phyloP scores from a whole-genome alignment of 2,113 vertebrate genomes.

The Ochotona curzoniae region DNA sequence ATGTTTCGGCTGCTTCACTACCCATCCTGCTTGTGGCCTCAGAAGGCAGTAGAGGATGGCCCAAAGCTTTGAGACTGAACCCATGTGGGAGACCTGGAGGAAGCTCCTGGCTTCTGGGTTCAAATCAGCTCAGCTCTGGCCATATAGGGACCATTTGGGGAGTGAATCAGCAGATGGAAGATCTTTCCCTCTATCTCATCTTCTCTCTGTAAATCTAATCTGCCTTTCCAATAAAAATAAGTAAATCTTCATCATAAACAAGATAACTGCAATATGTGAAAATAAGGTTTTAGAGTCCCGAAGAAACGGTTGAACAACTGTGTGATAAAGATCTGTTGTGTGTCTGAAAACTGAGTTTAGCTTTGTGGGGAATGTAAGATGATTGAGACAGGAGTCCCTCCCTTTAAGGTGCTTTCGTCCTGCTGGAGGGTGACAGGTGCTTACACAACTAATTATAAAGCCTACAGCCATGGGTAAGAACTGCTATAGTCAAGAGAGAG shows the following conservation, averaged over 20 bases:
- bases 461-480: not conserved
- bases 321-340: not conserved
- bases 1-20: too few relatives aligned
- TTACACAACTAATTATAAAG: conserved; percentile 23
- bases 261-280: conserved; percentile 29
- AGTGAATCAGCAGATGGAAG: too few relatives aligned
- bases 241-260: not conserved
- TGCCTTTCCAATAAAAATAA: too few relatives aligned
- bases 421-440: not conserved
- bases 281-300: not conserved
- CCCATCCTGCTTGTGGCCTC: too few relatives aligned
- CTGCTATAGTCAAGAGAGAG: not conserved
- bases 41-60: too few relatives aligned
- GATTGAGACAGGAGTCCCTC: not conserved
- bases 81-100: too few relatives aligned
- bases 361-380: not conserved
- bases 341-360: not conserved
- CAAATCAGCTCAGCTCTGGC: too few relatives aligned
- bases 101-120: too few relatives aligned
- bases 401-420: not conserved
- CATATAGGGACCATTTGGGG: too few relatives aligned
- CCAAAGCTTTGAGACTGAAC: too few relatives aligned
- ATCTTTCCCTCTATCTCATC: too few relatives aligned
- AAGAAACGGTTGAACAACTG: conserved; percentile 15
- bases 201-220: too few relatives aligned